Evolutionary conservation across 2,888 invertebrate genomes (phyloP).

Genomic region (Hyles lineata): DNA sequence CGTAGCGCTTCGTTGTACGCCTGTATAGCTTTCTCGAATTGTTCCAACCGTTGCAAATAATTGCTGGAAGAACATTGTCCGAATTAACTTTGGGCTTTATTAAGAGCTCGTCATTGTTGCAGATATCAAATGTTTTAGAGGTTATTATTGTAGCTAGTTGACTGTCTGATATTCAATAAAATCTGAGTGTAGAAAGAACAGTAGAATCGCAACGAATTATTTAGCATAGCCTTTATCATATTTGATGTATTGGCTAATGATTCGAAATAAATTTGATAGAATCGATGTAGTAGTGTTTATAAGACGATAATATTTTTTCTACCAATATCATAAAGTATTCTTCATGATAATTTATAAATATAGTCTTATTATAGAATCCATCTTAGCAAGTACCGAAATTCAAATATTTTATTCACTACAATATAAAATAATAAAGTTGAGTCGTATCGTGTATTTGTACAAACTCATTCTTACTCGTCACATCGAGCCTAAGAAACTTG

Average conservation of each 20-base stretch:
- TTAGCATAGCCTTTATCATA: not conserved
- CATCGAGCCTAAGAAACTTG: not conserved
- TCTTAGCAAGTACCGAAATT: no score
- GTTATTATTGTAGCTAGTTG: not conserved
- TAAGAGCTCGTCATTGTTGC: slow-evolving; percentile 35
- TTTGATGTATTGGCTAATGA: no score
- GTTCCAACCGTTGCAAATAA: slow-evolving; percentile 77
- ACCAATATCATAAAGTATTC: no score
- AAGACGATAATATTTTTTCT: no score
- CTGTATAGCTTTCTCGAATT: slow-evolving; percentile 75
- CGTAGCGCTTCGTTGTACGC: slow-evolving; percentile 77
- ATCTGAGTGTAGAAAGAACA: not conserved
- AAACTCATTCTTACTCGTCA: not conserved
- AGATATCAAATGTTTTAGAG: not conserved
- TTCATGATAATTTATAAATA: no score
- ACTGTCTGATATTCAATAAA: not conserved
- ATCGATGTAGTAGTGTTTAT: no score
- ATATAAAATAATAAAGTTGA: no score
- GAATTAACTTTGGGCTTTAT: slow-evolving; percentile 34
- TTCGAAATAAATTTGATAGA: no score
- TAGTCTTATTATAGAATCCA: no score
- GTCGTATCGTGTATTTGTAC: not conserved
- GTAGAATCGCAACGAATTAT: not conserved
- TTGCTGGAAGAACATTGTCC: slow-evolving; percentile 57
- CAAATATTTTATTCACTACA: no score